Base-by-base conservation (phyloP, 2,888 invertebrate genomes). In the Caenorhabditis sinica region DNA sequence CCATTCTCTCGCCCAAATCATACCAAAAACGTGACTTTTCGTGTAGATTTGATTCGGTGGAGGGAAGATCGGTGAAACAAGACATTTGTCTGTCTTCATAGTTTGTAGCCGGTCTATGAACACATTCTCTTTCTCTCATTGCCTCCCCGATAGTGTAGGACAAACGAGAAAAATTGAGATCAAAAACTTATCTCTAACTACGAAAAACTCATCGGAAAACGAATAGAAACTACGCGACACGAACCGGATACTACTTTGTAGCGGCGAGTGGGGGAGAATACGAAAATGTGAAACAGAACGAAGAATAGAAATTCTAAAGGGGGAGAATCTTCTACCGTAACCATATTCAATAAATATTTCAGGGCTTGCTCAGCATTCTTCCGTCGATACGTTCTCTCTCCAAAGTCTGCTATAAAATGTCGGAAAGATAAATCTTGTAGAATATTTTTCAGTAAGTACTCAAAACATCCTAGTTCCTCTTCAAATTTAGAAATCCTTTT, bases 291-390 rank as follows among this genome's bases (percentile, higher is more conserved):
- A 6, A 23, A 33, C 43, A 9, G 28, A 28, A 56, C 20, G n/a
- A 28, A 56, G 28, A 28, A 45, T 1, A 49, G 28, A 25, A 43
- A 36, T 17, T 17, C 63, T 33, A 23, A 53, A 51, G 9, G 53
- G 2, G 8, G 20, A 2, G 11, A 9, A n/a, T 43, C 15, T 8
- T 28, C 60, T 45, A 72, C 49, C 30, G 36, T 68, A 60, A 72
- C 13, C 53, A 1, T 20, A 28, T 58, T 51, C 23, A 0, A 49
- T 25, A n/a, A 13, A 20, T 20, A n/a, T 74, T 74, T 49, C 76
- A 82, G 82, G 72, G 83, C 83, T 3, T 83, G 83, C 51, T 66
- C 77, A 15, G 83, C 83, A n/a, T 83, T 83, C 56, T 83, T 83
- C 61, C 83, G 83, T 49, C 66, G 83, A 0, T 83, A 56, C 40